phyloP scores from a whole-genome alignment of 2,113 vertebrate genomes.

The Chaetops frenatus region DNA sequence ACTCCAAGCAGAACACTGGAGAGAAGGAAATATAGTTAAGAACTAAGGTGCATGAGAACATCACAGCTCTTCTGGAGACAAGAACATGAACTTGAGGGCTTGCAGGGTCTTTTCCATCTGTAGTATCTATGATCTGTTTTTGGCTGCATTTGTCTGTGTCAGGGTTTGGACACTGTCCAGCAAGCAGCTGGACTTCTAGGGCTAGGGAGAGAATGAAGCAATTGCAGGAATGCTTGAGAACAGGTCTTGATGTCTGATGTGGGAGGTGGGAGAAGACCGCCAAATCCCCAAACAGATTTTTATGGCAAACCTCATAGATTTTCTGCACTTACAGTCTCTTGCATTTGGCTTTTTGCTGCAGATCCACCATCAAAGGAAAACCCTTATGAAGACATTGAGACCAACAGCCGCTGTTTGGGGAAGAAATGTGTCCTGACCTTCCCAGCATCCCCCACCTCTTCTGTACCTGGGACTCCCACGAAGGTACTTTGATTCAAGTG shows the following conservation, averaged over 20 bases:
- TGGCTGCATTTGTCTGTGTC: background rate
- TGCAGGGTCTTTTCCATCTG: background rate
- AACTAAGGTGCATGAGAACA: background rate
- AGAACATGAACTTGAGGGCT: conserved; percentile 11
- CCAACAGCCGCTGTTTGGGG: conserved; percentile 84
- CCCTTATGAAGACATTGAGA: conserved; percentile 94
- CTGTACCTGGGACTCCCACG: conserved; percentile 78
- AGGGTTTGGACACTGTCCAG: conserved; percentile 28
- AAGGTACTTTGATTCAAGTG: conserved; percentile 78
- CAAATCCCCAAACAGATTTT: background rate
- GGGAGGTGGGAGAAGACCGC: background rate
- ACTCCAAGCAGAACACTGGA: background rate
- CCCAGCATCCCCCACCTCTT: conserved; percentile 77
- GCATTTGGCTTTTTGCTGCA: conserved; percentile 61
- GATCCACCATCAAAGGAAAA: conserved; percentile 94
- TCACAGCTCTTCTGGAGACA: background rate
- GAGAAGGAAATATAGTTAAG: background rate
- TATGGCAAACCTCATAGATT: conserved; percentile 7
- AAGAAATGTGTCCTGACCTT: conserved; percentile 84
- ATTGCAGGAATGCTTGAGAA: conserved; percentile 35
- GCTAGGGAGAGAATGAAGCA: background rate
- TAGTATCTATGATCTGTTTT: background rate
- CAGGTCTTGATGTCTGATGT: conserved; percentile 28
- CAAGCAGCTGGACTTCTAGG: conserved; percentile 11
- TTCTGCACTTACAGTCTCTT: background rate